These are phyloP conservation scores for Ernsta delagoae DNA, from an alignment of 2,888 invertebrate species.

Conservation along the genomic window DNA sequence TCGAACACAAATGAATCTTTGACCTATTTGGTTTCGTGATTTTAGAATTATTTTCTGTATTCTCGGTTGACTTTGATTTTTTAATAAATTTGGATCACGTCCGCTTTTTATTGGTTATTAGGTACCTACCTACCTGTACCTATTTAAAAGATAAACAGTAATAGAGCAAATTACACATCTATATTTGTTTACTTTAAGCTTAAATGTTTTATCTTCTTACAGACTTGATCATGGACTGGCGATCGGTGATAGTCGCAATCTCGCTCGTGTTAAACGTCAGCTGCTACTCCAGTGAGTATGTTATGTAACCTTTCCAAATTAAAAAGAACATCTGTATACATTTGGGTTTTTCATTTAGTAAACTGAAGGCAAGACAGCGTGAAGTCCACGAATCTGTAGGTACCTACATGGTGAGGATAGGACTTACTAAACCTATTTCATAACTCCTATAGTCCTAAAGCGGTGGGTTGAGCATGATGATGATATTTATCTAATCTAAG, in stretches of 20 bases:
- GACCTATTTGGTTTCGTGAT: background rate
- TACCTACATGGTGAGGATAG: too few species aligned
- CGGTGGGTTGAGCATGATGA: background rate
- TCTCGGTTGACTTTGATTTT: background rate
- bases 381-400: too few species aligned
- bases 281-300: conserved; percentile 77
- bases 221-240: conserved; percentile 76
- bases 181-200: background rate
- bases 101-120: too few species aligned
- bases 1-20: conserved; percentile 2
- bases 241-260: conserved; percentile 60
- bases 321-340: too few species aligned
- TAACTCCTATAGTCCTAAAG: too few species aligned
- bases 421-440: too few species aligned
- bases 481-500: background rate
- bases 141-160: too few species aligned
- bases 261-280: conserved; percentile 67
- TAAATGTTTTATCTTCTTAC: conserved; percentile 50
- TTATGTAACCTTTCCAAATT: too few species aligned
- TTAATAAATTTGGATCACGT: background rate
- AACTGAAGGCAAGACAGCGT: too few species aligned
- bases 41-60: background rate
- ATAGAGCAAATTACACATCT: too few species aligned
- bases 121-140: too few species aligned
- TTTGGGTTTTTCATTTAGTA: too few species aligned